Evolutionary conservation across 2,888 invertebrate genomes (phyloP).

Genomic region (Rotaria socialis): DNA sequence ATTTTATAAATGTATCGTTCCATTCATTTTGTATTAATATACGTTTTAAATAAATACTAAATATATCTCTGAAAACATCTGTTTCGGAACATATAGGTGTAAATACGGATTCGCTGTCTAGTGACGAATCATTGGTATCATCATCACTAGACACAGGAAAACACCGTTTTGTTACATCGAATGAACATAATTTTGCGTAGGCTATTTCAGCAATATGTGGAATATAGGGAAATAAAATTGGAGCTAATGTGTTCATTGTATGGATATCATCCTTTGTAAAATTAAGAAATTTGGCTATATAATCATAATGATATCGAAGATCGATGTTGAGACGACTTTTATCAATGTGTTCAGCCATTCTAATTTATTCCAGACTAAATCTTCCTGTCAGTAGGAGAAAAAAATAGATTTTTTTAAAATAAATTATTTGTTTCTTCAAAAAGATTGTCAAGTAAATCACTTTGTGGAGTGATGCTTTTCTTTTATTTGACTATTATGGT

Average conservation of each 20-base stretch:
- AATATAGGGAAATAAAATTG: background rate
- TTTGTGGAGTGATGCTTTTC: background rate
- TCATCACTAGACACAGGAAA: background rate
- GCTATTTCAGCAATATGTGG: background rate
- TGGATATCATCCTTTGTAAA: background rate
- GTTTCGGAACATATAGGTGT: background rate
- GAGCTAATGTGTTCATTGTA: background rate
- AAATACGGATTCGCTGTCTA: background rate
- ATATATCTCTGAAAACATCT: background rate
- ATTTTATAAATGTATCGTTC: conserved; percentile 32
- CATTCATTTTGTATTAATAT: background rate
- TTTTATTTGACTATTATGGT: background rate
- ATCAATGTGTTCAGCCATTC: background rate
- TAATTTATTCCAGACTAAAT: background rate
- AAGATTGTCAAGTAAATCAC: too few species aligned
- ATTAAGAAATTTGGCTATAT: conserved; percentile 28
- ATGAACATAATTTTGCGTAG: background rate
- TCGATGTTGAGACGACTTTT: background rate
- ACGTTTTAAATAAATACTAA: conserved; percentile 27
- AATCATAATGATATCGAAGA: conserved; percentile 34
- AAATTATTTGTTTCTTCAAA: background rate
- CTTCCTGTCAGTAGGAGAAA: background rate
- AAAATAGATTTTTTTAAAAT: background rate
- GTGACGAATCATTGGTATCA: background rate
- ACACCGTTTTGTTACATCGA: background rate